phyloP scores from a whole-genome alignment of 2,113 vertebrate genomes.

The Entelurus aequoreus region DNA sequence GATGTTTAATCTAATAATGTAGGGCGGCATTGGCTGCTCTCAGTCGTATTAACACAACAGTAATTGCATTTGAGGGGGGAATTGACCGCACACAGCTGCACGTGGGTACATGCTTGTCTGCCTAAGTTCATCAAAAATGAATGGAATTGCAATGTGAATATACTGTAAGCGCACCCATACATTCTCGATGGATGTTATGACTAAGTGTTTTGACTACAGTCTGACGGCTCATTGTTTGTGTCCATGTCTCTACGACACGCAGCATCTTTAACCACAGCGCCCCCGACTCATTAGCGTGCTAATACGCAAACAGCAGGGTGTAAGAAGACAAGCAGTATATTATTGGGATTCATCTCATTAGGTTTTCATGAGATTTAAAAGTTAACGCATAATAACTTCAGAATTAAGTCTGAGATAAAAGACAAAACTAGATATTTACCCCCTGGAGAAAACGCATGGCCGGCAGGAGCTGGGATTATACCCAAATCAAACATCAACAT shows the following conservation, averaged over 20 bases:
- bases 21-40: slow-evolving; percentile 53
- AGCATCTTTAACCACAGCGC: slow-evolving; percentile 62
- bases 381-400: slow-evolving; percentile 62
- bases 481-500: slow-evolving; percentile 18
- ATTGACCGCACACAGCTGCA: slow-evolving; percentile 35
- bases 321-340: slow-evolving; percentile 56
- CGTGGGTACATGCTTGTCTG: slow-evolving; percentile 41
- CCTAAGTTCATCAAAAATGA: slow-evolving; percentile 39
- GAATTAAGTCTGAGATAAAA: slow-evolving; percentile 54
- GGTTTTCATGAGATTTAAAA: slow-evolving; percentile 78
- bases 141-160: slow-evolving; percentile 36
- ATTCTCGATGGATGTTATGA: slow-evolving; percentile 8
- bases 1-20: slow-evolving; percentile 73
- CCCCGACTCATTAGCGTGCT: slow-evolving; percentile 73
- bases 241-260: slow-evolving; percentile 52
- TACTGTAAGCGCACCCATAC: slow-evolving; percentile 1
- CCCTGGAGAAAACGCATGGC: slow-evolving; percentile 20
- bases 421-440: slow-evolving; percentile 35
- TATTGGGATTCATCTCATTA: slow-evolving; percentile 76
- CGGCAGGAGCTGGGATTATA: slow-evolving; percentile 36
- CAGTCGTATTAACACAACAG: slow-evolving; percentile 69
- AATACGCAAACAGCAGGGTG: slow-evolving; percentile 75
- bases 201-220: slow-evolving; percentile 40
- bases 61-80: slow-evolving; percentile 67
- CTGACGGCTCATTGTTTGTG: slow-evolving; percentile 46